These are phyloP conservation scores for Rhinopomastus cyanomelas DNA, from an alignment of 2,113 vertebrate species.

Conservation along the genomic window DNA sequence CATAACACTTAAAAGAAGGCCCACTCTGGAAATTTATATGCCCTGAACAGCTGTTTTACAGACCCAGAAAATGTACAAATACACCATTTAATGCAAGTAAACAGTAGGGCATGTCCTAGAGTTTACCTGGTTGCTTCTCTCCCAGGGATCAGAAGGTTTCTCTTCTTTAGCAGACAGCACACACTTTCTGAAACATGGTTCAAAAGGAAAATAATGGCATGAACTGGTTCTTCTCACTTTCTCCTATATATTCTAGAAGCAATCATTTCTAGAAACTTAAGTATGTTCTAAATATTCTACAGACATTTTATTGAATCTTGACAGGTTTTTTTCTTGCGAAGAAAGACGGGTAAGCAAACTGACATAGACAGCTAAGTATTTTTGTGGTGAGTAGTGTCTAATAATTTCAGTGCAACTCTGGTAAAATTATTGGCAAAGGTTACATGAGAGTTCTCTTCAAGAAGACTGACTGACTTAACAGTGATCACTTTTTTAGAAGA, in stretches of 20 bases:
- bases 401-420: neutral
- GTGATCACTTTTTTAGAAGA: neutral
- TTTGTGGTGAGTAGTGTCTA: neutral
- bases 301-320: neutral
- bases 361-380: neutral
- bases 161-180: constrained; percentile 69
- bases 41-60: neutral
- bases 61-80: neutral
- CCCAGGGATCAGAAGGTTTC: constrained; percentile 65
- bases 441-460: neutral
- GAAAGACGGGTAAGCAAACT: neutral
- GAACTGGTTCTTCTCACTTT: neutral
- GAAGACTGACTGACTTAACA: neutral
- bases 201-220: neutral
- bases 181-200: constrained; percentile 70
- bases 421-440: neutral
- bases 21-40: neutral
- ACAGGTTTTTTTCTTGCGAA: neutral
- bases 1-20: neutral
- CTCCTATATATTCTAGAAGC: neutral
- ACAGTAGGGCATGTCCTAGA: neutral
- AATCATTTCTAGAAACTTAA: neutral
- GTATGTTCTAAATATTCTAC: neutral
- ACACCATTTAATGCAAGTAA: neutral
- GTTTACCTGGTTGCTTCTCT: constrained; percentile 75